Evolutionary conservation across 2,797 vertebrate species (phyloP).

Genomic region (Peromyscus melanophrys): DNA sequence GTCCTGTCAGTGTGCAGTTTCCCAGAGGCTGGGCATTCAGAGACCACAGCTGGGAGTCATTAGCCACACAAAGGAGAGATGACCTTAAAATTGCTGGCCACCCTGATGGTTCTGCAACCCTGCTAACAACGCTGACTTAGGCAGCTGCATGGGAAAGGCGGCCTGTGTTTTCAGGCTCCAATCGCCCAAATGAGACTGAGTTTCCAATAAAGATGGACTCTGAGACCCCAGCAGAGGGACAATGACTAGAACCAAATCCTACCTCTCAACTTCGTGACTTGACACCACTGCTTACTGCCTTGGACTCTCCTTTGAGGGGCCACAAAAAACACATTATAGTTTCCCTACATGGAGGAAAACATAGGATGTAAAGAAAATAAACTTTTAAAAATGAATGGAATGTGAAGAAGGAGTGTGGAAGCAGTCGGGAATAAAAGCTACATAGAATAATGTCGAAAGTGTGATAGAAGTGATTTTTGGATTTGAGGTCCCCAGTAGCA

Average conservation of each 20-base stretch:
- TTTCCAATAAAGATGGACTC: neutral
- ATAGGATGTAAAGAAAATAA: neutral
- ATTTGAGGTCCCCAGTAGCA: neutral
- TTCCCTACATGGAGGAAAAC: neutral
- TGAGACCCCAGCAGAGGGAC: accelerated
- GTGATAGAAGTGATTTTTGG: neutral
- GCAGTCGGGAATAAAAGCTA: neutral
- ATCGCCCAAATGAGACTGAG: neutral
- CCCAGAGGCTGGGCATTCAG: constrained; percentile 32
- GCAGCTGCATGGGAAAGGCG: neutral
- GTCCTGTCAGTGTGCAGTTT: constrained; percentile 29
- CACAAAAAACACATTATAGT: neutral
- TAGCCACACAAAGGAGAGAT: constrained; percentile 70
- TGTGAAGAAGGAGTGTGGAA: neutral
- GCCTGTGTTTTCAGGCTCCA: neutral
- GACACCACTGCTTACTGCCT: too few species aligned
- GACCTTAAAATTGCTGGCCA: neutral
- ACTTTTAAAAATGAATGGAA: neutral
- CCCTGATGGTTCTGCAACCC: neutral
- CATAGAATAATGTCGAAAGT: neutral
- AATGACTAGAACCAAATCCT: neutral
- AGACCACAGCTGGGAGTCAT: constrained; percentile 81
- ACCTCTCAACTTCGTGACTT: neutral
- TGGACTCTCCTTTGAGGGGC: accelerated
- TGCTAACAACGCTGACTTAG: neutral